Base-by-base conservation (phyloP, 2,888 invertebrate genomes). In the Eupithecia subumbrata region DNA sequence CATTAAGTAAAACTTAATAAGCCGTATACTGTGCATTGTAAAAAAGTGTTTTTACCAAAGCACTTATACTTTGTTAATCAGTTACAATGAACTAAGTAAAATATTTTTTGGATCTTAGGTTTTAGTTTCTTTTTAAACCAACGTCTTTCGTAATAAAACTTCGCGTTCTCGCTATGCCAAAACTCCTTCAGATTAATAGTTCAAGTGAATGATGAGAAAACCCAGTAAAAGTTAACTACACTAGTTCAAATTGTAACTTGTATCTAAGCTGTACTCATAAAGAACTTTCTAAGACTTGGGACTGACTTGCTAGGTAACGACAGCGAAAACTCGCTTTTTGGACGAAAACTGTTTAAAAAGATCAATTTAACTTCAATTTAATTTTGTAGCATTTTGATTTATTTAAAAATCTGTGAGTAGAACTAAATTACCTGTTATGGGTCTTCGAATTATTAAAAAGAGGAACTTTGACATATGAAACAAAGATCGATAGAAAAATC, bases 161-260 rank as follows among this genome's bases (percentile, higher is more conserved):
- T 14, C 4, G 0, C 12, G 3, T 60, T 22, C 60, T 25, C 60
- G 60, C 25, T 9, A 5, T 25, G 12, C 22, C 25, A 12, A 60
- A 60, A 60, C 60, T 22, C 40, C 40, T 37, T 37, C 3, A 18
- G 22, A 67, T 67, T 67, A n/a, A 67, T 67, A 37, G 37, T 37
- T n/a, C 12, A 18, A 40, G 60, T 25, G 25, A 7, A 60, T 14
- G 60, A 67, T 37, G 66, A 67, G 66, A 67, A 67, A 67, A n/a
- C 18, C 40, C n/a, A 67, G 66, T 67, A 67, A 64, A 64, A 64
- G 66, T 67, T 67, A 9, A 40, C 66, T 22, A 40, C 64, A 30
- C 63, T 64, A 64, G 64, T 34, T 60, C 60, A 25, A 9, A 67
- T 67, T 37, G 66, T 67, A 14, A 40, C 66, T 18, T 16, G 64